Base-by-base conservation (phyloP, 2,888 invertebrate species). In the Phyllotreta striolata region DNA sequence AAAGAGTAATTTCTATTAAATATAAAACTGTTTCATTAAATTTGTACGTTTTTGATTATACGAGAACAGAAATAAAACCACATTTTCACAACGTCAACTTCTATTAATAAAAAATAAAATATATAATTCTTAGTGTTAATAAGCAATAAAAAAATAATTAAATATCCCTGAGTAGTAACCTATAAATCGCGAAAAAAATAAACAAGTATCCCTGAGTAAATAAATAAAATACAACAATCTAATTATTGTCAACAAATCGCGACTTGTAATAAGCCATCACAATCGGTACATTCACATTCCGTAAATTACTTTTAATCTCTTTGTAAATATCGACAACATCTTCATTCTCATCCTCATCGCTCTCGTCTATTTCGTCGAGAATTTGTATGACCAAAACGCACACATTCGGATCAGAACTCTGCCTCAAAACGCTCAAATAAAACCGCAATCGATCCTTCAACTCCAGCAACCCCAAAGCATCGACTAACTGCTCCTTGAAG, bases 351-450 rank as follows among this genome's bases (percentile, higher is more conserved):
- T 52, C 52, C 0, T 14, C 43, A 37, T 52, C 54, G 39, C 52
- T 35, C 24, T 47, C 47, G 8, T 13, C 24, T 1, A 43, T 12
- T 12, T 24, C n/a, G 1, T 54, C 34, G 40, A 62, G n/a, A 24
- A 41, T 40, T 55, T 66, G 46, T 9, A 66, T 55, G 12, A 59
- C 47, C 6, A 66, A 46, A 13, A 66, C 58, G 12, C 51, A 58
- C 40, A 35, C 62, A 13, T 41, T 47, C 2, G 62, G 13, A 38
- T 54, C 43, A n/a, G 10, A 54, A 46, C 55, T 59, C 4, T 35
- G 37, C 5, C 39, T 54, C 10, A 66, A 43, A 55, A 66, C 55
- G 12, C 51, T 37, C 12, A 51, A 44, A 52, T 54, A 59, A 8
- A 66, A 57, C 7, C 37, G 4, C 39, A 57, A 62, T 13, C 39